phyloP scores from a whole-genome alignment of 2,797 vertebrate genomes.

The Aldrovandia affinis region DNA sequence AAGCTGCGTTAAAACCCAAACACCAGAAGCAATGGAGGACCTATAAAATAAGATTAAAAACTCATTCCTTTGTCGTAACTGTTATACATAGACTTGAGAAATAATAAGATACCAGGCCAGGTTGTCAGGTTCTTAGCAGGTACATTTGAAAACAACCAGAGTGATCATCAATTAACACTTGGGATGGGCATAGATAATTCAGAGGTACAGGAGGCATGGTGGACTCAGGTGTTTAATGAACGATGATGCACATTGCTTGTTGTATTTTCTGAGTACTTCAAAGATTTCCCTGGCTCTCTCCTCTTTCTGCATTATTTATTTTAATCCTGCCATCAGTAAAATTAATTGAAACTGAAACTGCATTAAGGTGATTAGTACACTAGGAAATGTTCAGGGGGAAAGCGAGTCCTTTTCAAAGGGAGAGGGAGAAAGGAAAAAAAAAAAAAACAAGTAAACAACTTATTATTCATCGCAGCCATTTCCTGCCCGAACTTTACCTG shows the following conservation, averaged over 20 bases:
- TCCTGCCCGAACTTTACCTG: not conserved
- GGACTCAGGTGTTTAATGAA: conserved; percentile 4
- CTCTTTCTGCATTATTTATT: conserved; percentile 15
- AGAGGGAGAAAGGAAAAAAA: not conserved
- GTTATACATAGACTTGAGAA: conserved; percentile 43
- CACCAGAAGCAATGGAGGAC: conserved; percentile 54
- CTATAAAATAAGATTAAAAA: conserved; percentile 58
- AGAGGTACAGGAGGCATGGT: not conserved
- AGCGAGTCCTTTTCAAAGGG: conserved; percentile 16
- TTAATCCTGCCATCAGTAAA: conserved; percentile 17
- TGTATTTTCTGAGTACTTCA: conserved; percentile 5
- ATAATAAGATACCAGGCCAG: conserved; percentile 51
- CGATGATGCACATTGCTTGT: not conserved
- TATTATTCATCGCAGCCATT: not conserved
- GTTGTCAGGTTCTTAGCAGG: conserved; percentile 13
- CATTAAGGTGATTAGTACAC: conserved; percentile 14
- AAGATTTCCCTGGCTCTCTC: conserved; percentile 11
- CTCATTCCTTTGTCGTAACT: conserved; percentile 52
- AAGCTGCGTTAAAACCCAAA: conserved; percentile 51
- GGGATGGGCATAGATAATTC: not conserved
- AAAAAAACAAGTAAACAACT: conserved; percentile 21
- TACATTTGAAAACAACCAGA: not conserved
- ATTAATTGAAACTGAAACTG: conserved; percentile 28
- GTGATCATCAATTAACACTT: not conserved
- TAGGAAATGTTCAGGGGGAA: conserved; percentile 22